Evolutionary conservation across 2,888 invertebrate genomes (phyloP).

Genomic region (Cepaea hortensis): DNA sequence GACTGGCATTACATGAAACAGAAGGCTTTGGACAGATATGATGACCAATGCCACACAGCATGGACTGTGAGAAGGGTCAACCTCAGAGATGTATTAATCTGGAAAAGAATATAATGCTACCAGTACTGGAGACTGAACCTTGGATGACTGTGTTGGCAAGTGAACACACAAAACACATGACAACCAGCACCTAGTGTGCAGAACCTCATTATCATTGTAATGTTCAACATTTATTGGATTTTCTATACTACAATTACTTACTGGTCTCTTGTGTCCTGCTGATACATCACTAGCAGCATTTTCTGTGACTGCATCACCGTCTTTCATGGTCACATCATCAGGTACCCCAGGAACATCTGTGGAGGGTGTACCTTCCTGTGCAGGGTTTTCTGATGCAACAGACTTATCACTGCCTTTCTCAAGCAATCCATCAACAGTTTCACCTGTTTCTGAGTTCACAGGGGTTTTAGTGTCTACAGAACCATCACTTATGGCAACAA

Average conservation of each 20-base stretch:
- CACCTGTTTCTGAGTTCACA: not conserved
- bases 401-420: not conserved
- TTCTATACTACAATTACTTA: not conserved
- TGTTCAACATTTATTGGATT: too few species aligned
- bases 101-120: too few species aligned
- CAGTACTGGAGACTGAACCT: too few species aligned
- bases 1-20: too few species aligned
- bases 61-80: too few species aligned
- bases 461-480: not conserved
- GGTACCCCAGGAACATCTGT: not conserved
- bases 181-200: too few species aligned
- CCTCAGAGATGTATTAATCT: too few species aligned
- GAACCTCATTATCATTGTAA: too few species aligned
- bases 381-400: not conserved
- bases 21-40: too few species aligned
- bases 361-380: not conserved
- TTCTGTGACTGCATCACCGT: not conserved
- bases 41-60: too few species aligned
- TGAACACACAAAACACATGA: too few species aligned
- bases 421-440: constrained; percentile 2
- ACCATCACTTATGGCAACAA: not conserved
- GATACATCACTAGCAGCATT: not conserved
- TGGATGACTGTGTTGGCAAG: too few species aligned
- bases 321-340: constrained; percentile 13
- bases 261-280: constrained; percentile 7